phyloP scores from a whole-genome alignment of 2,113 vertebrate species.

The Tricholaema leucomelas region DNA sequence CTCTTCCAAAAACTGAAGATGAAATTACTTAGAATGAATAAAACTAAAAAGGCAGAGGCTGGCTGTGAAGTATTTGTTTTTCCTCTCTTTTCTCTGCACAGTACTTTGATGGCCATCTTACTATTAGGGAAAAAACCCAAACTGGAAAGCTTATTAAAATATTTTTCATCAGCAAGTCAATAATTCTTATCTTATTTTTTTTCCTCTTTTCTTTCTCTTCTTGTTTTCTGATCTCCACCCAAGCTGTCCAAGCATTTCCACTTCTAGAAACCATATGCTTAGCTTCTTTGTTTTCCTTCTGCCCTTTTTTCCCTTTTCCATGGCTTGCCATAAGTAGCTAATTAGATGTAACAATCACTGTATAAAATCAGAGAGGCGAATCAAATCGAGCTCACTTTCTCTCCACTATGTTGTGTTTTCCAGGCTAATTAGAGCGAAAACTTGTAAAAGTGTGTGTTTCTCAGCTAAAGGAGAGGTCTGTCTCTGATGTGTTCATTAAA shows the following conservation, averaged over 20 bases:
- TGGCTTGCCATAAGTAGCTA: slow-evolving; percentile 9
- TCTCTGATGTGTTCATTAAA: slow-evolving; percentile 41
- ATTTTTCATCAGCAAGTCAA: background rate
- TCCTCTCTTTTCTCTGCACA: background rate
- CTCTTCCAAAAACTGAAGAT: slow-evolving; percentile 51
- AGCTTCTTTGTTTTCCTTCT: background rate
- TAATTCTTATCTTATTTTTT: background rate
- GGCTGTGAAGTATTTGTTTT: slow-evolving; percentile 8
- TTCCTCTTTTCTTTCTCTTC: background rate
- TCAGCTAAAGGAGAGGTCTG: slow-evolving; percentile 13
- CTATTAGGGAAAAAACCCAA: background rate
- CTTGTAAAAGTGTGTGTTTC: slow-evolving; percentile 47
- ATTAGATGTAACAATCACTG: background rate
- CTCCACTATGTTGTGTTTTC: background rate
- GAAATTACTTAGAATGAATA: slow-evolving; percentile 33
- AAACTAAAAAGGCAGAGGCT: slow-evolving; percentile 18
- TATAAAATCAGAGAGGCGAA: background rate
- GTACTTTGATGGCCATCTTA: background rate
- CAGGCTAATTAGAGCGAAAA: slow-evolving; percentile 36
- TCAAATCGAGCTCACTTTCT: slow-evolving; percentile 26
- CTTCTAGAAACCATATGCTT: background rate
- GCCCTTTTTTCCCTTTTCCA: background rate
- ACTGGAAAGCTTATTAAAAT: background rate
- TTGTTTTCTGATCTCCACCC: background rate
- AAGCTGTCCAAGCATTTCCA: background rate